phyloP scores from a whole-genome alignment of 2,113 vertebrate species.

The Saccopteryx leptura region DNA sequence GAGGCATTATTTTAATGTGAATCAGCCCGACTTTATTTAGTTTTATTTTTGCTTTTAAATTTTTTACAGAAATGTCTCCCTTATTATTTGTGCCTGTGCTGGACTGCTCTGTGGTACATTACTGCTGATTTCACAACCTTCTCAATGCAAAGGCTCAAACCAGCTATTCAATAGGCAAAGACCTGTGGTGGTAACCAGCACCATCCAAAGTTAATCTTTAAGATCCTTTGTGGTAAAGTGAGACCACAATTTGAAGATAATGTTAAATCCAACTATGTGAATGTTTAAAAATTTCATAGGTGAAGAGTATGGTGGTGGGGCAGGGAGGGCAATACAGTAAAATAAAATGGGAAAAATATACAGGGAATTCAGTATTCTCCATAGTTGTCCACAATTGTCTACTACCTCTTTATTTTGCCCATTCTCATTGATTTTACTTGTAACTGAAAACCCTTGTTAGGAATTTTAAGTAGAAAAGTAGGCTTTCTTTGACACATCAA shows the following conservation, averaged over 20 bases:
- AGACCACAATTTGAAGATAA: background rate
- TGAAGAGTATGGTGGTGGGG: background rate
- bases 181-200: background rate
- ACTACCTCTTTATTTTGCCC: background rate
- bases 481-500: conserved; percentile 2
- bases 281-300: background rate
- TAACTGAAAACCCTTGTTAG: background rate
- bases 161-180: background rate
- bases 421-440: background rate
- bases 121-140: background rate
- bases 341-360: background rate
- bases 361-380: background rate
- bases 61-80: background rate
- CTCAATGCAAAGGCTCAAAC: background rate
- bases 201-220: background rate
- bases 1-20: background rate
- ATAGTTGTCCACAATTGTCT: background rate
- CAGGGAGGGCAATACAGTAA: background rate
- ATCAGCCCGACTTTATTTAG: background rate
- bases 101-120: background rate
- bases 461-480: background rate
- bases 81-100: background rate
- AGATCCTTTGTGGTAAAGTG: background rate
- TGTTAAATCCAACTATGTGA: background rate
- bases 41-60: conserved; percentile 44